Percentiles rank a stretch among this genome's conserved stretches.
Conservation (phyloP, 1,140 invertebrate genomes). For the Agrilus planipennis region DNA sequence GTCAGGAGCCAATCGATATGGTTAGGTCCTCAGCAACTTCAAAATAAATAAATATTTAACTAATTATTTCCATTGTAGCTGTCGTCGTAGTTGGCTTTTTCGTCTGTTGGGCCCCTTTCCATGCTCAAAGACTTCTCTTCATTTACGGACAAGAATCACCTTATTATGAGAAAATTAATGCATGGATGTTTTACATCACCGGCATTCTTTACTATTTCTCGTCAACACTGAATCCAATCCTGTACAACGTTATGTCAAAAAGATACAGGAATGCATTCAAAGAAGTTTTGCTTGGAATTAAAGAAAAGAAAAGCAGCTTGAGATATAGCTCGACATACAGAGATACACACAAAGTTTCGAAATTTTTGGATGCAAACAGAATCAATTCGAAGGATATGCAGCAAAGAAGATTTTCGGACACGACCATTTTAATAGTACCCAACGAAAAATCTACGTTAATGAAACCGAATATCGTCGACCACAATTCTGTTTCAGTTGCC, state of each 20-base stretch:
- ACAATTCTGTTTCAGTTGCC: too few relatives aligned
- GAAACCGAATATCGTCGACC: too few relatives aligned
- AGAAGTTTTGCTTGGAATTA: slow-evolving; percentile 49
- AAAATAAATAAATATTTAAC: neutral
- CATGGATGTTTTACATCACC: slow-evolving; percentile 65
- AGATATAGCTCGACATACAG: slow-evolving; percentile 12
- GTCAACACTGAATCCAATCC: slow-evolving; percentile 79
- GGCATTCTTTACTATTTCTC: slow-evolving; percentile 81
- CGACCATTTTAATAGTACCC: too few relatives aligned
- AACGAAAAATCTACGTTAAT: too few relatives aligned
- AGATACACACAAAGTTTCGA: slow-evolving; percentile 8
- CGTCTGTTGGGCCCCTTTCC: slow-evolving; percentile 94
- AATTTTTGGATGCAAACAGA: too few relatives aligned
- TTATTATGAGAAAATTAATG: slow-evolving; percentile 56
- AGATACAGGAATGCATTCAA: slow-evolving; percentile 73
- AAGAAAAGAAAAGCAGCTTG: slow-evolving; percentile 19
- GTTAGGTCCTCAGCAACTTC: neutral
- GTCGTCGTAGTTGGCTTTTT: slow-evolving; percentile 95
- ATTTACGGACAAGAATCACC: slow-evolving; percentile 50
- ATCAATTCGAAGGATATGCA: too few relatives aligned
- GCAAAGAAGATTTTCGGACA: too few relatives aligned
- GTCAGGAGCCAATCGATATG: neutral
- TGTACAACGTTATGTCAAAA: slow-evolving; percentile 85
- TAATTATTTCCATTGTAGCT: slow-evolving; percentile 46
- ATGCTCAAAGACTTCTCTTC: slow-evolving; percentile 74